Percentiles rank a stretch among this genome's conserved stretches.
These are phyloP conservation scores for Galerucella calmariensis DNA, from an alignment of 2,888 invertebrate genomes.

Conservation along the genomic window DNA sequence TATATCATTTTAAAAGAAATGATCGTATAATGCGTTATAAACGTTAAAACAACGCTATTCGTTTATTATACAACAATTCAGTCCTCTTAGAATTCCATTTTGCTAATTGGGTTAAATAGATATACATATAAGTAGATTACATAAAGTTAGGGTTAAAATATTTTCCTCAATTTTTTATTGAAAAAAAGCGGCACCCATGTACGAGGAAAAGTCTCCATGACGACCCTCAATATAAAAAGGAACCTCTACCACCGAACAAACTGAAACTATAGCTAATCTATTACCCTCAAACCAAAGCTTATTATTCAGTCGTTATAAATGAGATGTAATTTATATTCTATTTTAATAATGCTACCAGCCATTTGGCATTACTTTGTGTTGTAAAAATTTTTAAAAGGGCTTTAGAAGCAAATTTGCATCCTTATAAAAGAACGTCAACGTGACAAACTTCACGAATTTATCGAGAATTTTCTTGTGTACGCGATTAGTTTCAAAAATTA, in stretches of 20 bases:
- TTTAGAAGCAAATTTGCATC: conserved; percentile 41
- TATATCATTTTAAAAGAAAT: too few species aligned
- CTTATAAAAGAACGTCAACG: conserved; percentile 17
- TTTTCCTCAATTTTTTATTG: too few species aligned
- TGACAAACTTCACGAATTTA: conserved; percentile 15
- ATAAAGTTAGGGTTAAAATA: too few species aligned
- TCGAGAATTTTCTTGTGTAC: neutral
- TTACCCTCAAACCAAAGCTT: conserved; percentile 53
- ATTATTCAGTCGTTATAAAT: conserved; percentile 58
- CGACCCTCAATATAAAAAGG: conserved; percentile 41
- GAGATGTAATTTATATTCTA: conserved; percentile 59
- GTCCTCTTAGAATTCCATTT: too few species aligned
- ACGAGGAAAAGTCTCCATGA: conserved; percentile 10
- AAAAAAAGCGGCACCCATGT: neutral
- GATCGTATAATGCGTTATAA: too few species aligned
- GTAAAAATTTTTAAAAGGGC: conserved; percentile 45
- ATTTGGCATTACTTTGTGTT: conserved; percentile 56
- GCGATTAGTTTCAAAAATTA: too few species aligned
- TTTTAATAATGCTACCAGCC: conserved; percentile 60
- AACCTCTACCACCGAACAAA: conserved; percentile 48
- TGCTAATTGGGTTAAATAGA: too few species aligned
- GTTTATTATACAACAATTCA: too few species aligned
- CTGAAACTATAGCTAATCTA: conserved; percentile 59
- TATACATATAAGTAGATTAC: too few species aligned
- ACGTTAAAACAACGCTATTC: too few species aligned